Evolutionary conservation across 2,113 vertebrate species (phyloP).

Genomic region (Gobiocypris rarus): DNA sequence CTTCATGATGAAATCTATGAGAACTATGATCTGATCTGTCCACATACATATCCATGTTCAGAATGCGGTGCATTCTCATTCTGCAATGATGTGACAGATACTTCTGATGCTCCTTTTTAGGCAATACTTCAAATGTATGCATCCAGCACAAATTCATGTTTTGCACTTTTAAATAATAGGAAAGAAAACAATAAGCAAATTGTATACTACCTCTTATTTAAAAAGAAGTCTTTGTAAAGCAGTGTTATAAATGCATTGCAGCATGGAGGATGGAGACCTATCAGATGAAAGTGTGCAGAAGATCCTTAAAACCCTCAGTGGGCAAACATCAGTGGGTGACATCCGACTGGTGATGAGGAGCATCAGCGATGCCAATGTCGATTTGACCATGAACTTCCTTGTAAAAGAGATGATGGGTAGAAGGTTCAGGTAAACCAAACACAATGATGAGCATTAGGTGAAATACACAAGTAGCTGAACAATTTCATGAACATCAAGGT

Average conservation of each 20-base stretch:
- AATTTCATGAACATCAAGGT: background rate
- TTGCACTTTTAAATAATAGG: background rate
- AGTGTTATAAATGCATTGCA: background rate
- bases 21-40: background rate
- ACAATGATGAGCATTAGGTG: background rate
- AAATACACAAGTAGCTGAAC: background rate
- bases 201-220: background rate
- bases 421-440: slow-evolving; percentile 1
- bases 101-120: background rate
- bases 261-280: slow-evolving; percentile 20
- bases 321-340: slow-evolving; percentile 11
- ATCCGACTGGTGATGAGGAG: slow-evolving; percentile 24
- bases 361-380: background rate
- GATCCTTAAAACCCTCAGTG: slow-evolving; percentile 26
- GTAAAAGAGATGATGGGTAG: background rate
- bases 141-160: background rate
- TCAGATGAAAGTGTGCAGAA: slow-evolving; percentile 39
- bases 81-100: background rate
- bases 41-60: too few species aligned
- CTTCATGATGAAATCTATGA: too few species aligned
- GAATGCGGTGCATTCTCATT: too few species aligned
- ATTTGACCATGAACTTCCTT: background rate
- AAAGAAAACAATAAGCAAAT: background rate
- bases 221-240: background rate
- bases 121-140: background rate